Evolutionary conservation across 2,888 invertebrate genomes (phyloP).

Genomic region (Venustoraphidia nigricollis): DNA sequence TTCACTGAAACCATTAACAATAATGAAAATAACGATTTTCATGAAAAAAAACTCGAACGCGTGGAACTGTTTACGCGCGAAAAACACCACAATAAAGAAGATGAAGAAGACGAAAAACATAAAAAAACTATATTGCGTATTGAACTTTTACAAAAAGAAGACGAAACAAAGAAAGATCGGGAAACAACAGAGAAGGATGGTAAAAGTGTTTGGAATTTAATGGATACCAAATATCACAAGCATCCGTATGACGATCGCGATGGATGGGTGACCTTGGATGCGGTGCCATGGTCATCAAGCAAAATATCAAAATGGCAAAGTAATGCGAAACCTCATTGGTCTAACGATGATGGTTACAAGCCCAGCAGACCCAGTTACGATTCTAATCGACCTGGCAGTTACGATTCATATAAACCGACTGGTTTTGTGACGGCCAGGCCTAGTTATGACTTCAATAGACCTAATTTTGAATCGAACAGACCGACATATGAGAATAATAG

Average conservation of each 20-base stretch:
- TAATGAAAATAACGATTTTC: too few relatives aligned
- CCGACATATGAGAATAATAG: too few relatives aligned
- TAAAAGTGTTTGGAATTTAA: slow-evolving; percentile 27
- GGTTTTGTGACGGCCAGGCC: too few relatives aligned
- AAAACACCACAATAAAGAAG: neutral
- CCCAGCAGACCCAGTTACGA: neutral
- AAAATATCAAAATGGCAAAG: slow-evolving; percentile 68
- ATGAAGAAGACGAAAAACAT: neutral
- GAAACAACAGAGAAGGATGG: slow-evolving; percentile 10
- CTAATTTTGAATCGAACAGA: too few relatives aligned
- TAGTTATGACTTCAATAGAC: too few relatives aligned
- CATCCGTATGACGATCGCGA: slow-evolving; percentile 52
- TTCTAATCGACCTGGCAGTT: neutral
- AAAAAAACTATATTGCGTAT: neutral
- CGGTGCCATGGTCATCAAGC: slow-evolving; percentile 64
- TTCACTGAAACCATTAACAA: too few relatives aligned
- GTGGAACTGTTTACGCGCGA: neutral
- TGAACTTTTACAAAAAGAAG: slow-evolving; percentile 2
- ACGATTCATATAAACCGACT: too few relatives aligned
- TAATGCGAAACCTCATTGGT: slow-evolving; percentile 29
- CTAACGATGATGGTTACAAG: neutral
- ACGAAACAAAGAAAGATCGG: slow-evolving; percentile 25
- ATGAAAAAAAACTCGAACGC: neutral
- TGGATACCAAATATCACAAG: slow-evolving; percentile 37
- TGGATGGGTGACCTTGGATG: slow-evolving; percentile 65